These are phyloP conservation scores for Notothenia coriiceps DNA, from an alignment of 2,113 vertebrate genomes.

Conservation along the genomic window DNA sequence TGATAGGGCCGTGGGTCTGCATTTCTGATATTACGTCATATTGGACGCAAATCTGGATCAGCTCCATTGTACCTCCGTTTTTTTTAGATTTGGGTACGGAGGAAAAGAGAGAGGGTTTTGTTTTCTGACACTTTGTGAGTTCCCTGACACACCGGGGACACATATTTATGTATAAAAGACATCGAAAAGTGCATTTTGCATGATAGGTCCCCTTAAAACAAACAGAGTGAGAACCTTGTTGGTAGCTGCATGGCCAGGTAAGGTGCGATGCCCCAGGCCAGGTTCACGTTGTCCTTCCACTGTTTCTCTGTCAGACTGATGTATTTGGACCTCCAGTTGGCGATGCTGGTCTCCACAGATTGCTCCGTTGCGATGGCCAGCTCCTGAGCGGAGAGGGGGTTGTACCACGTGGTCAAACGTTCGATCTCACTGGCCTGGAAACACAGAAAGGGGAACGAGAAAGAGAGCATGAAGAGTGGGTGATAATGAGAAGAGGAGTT, in stretches of 20 bases:
- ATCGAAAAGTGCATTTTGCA: too few species aligned
- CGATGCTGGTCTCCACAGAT: slow-evolving; percentile 94
- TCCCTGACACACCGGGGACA: too few species aligned
- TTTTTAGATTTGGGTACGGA: too few species aligned
- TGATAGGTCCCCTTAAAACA: too few species aligned
- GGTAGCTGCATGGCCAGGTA: slow-evolving; percentile 95
- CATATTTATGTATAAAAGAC: too few species aligned
- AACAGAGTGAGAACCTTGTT: slow-evolving; percentile 49
- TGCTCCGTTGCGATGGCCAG: slow-evolving; percentile 91
- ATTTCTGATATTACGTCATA: too few species aligned
- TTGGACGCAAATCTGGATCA: too few species aligned
- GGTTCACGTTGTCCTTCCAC: slow-evolving; percentile 98
- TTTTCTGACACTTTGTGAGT: too few species aligned
- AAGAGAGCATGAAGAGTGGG: background rate
- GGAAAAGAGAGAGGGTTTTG: too few species aligned
- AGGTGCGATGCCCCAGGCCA: slow-evolving; percentile 97
- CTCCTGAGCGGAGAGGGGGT: slow-evolving; percentile 96
- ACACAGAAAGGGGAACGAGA: too few species aligned
- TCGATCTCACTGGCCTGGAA: slow-evolving; percentile 96
- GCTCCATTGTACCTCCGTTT: too few species aligned
- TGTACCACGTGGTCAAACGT: slow-evolving; percentile 97
- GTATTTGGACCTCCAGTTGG: slow-evolving; percentile 98
- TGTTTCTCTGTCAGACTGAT: slow-evolving; percentile 96
- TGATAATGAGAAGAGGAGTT: background rate
- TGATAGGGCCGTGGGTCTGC: too few species aligned